Evolutionary conservation across 2,888 invertebrate genomes (phyloP), one percentile per base, ranked within the genome.

Genomic region (Alsophila aescularia): DNA sequence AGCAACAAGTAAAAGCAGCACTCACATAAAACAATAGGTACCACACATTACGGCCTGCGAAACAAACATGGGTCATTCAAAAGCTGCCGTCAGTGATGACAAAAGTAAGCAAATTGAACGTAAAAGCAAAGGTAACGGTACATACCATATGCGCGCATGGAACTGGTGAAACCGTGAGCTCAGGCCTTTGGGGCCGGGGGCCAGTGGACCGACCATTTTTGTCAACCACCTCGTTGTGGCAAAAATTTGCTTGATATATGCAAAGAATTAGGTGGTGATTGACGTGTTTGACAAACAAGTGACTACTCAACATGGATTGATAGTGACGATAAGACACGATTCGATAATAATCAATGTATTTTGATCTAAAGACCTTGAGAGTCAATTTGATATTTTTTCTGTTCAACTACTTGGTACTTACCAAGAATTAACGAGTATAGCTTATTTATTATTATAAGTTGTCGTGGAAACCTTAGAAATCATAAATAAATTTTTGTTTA

Each of bases 121-220:
- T 34, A 39, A 49, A 65, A 70, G 55, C 14, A 50, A 54, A 55
- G 44, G 21, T 80, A 81, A 81, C 81, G 81, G 79, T 75, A 12
- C 18, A 49, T 47, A 57, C 79, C 70, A 67, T 79, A 52, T 42
- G 34, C 15, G 57, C n/a, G n/a, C n/a, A n/a, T 41, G 44, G 69
- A 61, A 72, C 58, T 61, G 62, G 78, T 79, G 82, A 82, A 79
- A 80, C 74, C 69, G 61, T 54, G 57, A n/a, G n/a, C n/a, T 52
- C 51, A 52, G 58, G 63, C 55, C 64, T 75, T 69, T 58, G 68
- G 62, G 73, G 76, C 66, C n/a, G n/a, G n/a, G 7, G 24, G 24
- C 5, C 71, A 81, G 73, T 77, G 64, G 72, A 69, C 66, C 66
- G 66, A 50, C 73, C 75, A 66, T 75, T 66, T 70, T 56, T 24